Conservation (phyloP, 2,113 vertebrate genomes). For the Parotia lawesii region DNA sequence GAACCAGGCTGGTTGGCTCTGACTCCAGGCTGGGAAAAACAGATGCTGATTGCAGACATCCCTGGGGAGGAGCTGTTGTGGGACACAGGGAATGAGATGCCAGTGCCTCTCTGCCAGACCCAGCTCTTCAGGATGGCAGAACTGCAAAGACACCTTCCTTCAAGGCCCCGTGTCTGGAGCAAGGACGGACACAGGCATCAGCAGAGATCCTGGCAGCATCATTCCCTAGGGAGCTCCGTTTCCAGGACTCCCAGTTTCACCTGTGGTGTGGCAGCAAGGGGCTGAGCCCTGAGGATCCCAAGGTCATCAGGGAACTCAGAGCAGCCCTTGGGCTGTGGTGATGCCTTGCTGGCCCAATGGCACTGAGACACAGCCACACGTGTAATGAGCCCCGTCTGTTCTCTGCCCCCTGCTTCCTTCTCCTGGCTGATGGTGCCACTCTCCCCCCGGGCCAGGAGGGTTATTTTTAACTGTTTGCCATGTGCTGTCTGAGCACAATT, state of each 20-base stretch:
- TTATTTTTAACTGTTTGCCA: constrained; percentile 69
- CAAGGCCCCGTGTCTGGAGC: not conserved
- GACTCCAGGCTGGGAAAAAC: not conserved
- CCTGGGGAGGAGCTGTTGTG: not conserved
- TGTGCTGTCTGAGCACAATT: constrained; percentile 67
- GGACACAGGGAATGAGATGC: fast-evolving
- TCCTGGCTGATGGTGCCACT: constrained; percentile 22
- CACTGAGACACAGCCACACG: not conserved
- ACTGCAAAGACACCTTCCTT: not conserved
- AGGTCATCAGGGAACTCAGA: not conserved
- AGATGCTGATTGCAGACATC: not conserved
- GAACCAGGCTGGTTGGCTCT: not conserved
- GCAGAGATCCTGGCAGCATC: not conserved
- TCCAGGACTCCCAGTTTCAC: not conserved
- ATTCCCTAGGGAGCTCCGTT: fast-evolving
- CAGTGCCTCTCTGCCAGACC: not conserved
- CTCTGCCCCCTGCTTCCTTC: constrained; percentile 11
- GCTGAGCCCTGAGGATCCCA: not conserved
- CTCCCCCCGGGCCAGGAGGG: constrained; percentile 31
- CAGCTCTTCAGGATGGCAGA: not conserved
- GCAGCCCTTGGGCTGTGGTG: not conserved
- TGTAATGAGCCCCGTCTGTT: fast-evolving
- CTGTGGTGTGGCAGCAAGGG: not conserved
- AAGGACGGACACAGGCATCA: not conserved
- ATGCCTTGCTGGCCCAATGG: not conserved